Evolutionary conservation across 2,888 invertebrate genomes (phyloP).

Genomic region (Hemaris fuciformis): DNA sequence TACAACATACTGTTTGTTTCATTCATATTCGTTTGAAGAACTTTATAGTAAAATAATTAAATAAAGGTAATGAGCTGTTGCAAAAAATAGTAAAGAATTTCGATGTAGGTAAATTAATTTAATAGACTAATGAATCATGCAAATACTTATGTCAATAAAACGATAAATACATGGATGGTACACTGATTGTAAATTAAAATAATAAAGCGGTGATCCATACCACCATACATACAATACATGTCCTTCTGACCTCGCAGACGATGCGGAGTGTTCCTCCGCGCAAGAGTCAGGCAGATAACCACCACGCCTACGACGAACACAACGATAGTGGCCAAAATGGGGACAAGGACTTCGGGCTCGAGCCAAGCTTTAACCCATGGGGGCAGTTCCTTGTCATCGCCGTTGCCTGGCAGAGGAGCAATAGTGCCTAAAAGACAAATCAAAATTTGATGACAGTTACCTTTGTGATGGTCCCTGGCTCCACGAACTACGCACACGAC

Average conservation of each 20-base stretch:
- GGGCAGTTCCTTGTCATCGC: constrained; percentile 78
- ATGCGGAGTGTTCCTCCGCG: constrained; percentile 90
- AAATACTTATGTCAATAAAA: neutral
- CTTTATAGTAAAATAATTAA: neutral
- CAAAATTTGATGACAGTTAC: constrained; percentile 69
- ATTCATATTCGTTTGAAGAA: neutral
- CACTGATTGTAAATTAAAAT: constrained; percentile 14
- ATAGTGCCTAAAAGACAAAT: constrained; percentile 85
- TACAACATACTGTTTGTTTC: neutral
- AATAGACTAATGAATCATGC: neutral
- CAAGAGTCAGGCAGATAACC: constrained; percentile 94
- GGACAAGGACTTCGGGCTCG: constrained; percentile 94
- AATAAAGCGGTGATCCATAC: constrained; percentile 67
- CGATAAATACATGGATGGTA: constrained; percentile 18
- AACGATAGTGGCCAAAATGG: constrained; percentile 93
- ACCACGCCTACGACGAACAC: constrained; percentile 94
- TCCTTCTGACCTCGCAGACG: constrained; percentile 91
- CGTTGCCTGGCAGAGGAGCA: constrained; percentile 87
- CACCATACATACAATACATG: constrained; percentile 87
- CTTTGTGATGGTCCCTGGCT: constrained; percentile 92
- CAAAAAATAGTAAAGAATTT: constrained; percentile 44
- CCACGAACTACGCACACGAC: constrained; percentile 95
- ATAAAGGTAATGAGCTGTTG: constrained; percentile 18
- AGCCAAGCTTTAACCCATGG: constrained; percentile 93
- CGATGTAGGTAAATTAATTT: constrained; percentile 26